Conservation (phyloP, 2,888 invertebrate species). For the Sthenelais limicola region DNA sequence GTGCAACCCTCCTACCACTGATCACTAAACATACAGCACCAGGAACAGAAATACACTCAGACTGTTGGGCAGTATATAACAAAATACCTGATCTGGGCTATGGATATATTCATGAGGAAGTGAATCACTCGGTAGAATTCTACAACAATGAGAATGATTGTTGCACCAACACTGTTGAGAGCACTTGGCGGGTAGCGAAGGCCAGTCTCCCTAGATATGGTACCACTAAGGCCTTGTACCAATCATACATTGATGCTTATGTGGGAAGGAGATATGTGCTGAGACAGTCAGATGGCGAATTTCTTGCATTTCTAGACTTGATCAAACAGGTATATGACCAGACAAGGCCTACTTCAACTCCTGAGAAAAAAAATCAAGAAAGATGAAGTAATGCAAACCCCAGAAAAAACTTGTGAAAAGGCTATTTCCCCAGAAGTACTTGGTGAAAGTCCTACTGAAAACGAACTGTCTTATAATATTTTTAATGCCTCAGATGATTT, state of each 20-base stretch:
- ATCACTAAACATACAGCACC: conserved; percentile 52
- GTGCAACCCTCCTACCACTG: conserved; percentile 47
- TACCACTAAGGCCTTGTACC: conserved; percentile 10
- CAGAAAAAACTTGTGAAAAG: too few relatives aligned
- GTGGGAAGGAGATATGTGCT: not conserved
- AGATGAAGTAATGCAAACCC: too few relatives aligned
- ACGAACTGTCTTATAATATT: too few relatives aligned
- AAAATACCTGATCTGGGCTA: conserved; percentile 42
- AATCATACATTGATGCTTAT: conserved; percentile 6
- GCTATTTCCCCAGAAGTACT: too few relatives aligned
- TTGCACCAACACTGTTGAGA: conserved; percentile 50
- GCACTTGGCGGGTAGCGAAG: conserved; percentile 31
- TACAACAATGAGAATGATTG: conserved; percentile 51
- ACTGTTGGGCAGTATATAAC: conserved; percentile 48
- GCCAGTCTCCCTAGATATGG: conserved; percentile 30
- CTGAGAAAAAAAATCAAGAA: too few relatives aligned
- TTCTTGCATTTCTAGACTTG: not conserved
- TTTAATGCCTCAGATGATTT: too few relatives aligned
- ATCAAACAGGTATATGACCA: conserved; percentile 14
- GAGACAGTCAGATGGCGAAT: conserved; percentile 8
- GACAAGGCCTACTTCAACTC: not conserved
- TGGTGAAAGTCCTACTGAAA: too few relatives aligned
- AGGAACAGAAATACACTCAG: conserved; percentile 50
- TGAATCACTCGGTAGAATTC: conserved; percentile 53
- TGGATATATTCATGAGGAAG: conserved; percentile 50